Evolutionary conservation across 2,113 vertebrate species (phyloP).

Genomic region (Hemichromis elongatus): DNA sequence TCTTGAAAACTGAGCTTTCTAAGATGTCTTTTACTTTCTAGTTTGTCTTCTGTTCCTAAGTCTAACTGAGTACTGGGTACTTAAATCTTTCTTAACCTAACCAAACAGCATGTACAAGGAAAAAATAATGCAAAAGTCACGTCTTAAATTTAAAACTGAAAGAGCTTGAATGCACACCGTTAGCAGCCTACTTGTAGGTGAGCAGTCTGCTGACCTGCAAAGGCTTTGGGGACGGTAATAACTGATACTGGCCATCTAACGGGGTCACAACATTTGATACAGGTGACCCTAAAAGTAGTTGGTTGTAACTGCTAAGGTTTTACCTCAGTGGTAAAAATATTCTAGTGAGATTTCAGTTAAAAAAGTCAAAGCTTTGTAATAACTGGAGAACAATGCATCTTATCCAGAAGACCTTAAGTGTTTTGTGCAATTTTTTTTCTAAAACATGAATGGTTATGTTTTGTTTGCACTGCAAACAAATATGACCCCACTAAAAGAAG

Average conservation of each 20-base stretch:
- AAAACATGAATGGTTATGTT: background rate
- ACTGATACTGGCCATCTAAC: background rate
- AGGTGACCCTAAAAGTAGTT: background rate
- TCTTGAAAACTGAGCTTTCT: background rate
- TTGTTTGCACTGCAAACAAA: background rate
- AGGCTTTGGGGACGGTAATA: background rate
- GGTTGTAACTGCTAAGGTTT: conserved; percentile 1
- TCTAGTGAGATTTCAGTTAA: background rate
- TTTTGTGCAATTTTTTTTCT: background rate
- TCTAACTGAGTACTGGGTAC: background rate
- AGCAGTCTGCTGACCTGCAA: background rate
- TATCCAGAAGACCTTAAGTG: background rate
- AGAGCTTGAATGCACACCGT: background rate
- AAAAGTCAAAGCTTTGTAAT: background rate
- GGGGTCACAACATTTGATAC: background rate
- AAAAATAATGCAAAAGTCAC: background rate
- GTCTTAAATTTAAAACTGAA: background rate
- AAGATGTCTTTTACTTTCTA: background rate
- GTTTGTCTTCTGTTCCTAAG: background rate
- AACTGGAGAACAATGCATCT: background rate
- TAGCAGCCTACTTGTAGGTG: background rate
- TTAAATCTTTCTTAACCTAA: background rate
- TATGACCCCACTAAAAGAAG: background rate
- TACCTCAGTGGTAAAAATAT: background rate
- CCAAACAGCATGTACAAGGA: background rate